Conservation (phyloP, 2,797 vertebrate genomes). For the Neostethus bicornis region DNA sequence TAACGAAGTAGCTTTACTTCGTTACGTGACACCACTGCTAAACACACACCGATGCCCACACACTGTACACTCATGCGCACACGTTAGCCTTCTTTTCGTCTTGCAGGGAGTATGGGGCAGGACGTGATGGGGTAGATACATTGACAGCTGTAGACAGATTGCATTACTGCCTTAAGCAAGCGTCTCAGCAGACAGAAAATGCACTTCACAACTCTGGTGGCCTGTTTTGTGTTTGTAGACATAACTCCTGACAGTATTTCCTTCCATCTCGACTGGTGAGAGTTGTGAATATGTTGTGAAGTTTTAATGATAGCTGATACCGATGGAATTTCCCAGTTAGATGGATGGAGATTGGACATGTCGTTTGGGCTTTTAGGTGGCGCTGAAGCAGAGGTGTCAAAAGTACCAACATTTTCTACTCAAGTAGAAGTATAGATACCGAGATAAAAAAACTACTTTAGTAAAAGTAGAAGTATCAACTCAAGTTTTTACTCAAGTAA, state of each 20-base stretch:
- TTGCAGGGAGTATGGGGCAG: slow-evolving; percentile 48
- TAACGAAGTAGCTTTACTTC: too few relatives aligned
- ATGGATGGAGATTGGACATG: slow-evolving; percentile 6
- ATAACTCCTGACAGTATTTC: slow-evolving; percentile 41
- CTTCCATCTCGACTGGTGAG: slow-evolving; percentile 25
- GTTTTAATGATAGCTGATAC: slow-evolving; percentile 25
- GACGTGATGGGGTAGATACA: slow-evolving; percentile 52
- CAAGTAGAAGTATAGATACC: too few relatives aligned
- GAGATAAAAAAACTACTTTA: too few relatives aligned
- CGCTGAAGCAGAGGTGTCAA: too few relatives aligned
- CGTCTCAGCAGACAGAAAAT: slow-evolving; percentile 42
- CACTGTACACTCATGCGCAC: slow-evolving; percentile 18
- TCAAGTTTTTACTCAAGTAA: too few relatives aligned
- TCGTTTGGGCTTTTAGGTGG: too few relatives aligned
- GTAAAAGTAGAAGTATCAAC: too few relatives aligned
- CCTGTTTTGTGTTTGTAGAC: slow-evolving; percentile 47
- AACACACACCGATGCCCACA: slow-evolving; percentile 14
- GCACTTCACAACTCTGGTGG: slow-evolving; percentile 22
- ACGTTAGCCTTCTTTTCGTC: slow-evolving; percentile 40
- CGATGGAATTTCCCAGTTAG: slow-evolving; percentile 21
- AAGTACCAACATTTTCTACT: too few relatives aligned
- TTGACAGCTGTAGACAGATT: slow-evolving; percentile 51
- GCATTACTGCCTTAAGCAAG: slow-evolving; percentile 59
- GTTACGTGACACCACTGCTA: too few relatives aligned
- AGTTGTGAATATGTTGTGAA: slow-evolving; percentile 33